Base-by-base conservation (phyloP, 2,888 invertebrate genomes). In the Hemicrepidius hirtus region DNA sequence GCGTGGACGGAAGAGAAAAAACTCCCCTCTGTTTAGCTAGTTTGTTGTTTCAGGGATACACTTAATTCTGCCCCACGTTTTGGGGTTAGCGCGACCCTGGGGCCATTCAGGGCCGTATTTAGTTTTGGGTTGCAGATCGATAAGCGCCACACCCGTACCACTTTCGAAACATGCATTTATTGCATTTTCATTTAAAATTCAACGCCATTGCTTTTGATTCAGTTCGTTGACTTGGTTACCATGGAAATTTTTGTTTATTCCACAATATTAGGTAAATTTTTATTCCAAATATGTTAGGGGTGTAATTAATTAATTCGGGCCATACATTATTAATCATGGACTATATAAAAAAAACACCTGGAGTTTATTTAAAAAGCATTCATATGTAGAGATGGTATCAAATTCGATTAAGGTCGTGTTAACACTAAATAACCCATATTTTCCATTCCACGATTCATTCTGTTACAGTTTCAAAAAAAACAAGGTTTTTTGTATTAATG, bases 41-140 rank as follows among this genome's bases (percentile, higher is more conserved):
- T 64, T 72, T 72, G 72, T 72, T 72, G 72, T 72, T 72, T 57
- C 37, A 72, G 55, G 41, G 67, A 72, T 68, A 71, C 72, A 68
- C 68, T 72, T 72, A 72, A 68, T 68, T 55, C 68, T 32, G 60
- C 57, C 63, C 68, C 68, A 68, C 68, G 63, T 72, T 68, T 68
- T 63, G 72, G 72, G 68, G 68, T 68, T 63, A 37, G 55, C 53
- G 24, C 37, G 37, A 67, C 68, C 72, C 68, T 49, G 67, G 68
- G 72, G 72, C 72, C 57, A 64, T 63, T 66, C 72, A 72, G 72
- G 72, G 13, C 72, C 72, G 72, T 68, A 72, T 62, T 71, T 28
- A 71, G 71, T 71, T 59, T 24, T 41, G 60, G 49, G 67, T 37
- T 53, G 50, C 41, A 50, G 68, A 72, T 72, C 72, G 32, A 72